These are phyloP conservation scores for Caenorhabditis sulstoni DNA, from an alignment of 2,888 invertebrate genomes.

Conservation along the genomic window DNA sequence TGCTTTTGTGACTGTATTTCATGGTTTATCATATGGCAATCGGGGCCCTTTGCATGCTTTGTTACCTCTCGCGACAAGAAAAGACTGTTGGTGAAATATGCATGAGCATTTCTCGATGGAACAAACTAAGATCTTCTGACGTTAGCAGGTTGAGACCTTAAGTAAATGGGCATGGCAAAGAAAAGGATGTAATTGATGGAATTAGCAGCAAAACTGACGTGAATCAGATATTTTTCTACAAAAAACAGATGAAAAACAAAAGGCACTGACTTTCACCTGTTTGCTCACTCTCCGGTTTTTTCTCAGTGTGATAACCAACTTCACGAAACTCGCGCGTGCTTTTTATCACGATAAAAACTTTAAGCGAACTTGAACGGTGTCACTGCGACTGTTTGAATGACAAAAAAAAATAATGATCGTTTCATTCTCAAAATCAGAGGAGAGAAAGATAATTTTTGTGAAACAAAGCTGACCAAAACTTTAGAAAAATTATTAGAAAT, in stretches of 20 bases:
- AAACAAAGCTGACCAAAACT: no score
- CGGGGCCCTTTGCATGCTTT: not conserved
- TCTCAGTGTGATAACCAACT: not conserved
- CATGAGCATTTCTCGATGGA: constrained; percentile 13
- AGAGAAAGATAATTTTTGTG: no score
- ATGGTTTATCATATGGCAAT: no score
- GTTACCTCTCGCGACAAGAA: not conserved
- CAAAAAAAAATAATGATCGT: no score
- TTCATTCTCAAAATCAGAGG: no score
- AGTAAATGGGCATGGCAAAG: not conserved
- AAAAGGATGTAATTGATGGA: constrained; percentile 12
- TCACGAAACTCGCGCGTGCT: no score
- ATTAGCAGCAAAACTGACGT: constrained; percentile 16
- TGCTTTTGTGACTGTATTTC: no score
- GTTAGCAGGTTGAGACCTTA: not conserved
- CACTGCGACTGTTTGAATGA: no score
- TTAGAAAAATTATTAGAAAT: no score
- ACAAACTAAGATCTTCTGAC: constrained; percentile 3
- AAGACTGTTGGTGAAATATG: constrained; percentile 15
- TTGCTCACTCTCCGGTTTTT: not conserved
- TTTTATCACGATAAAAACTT: no score
- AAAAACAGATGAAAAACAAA: constrained; percentile 25
- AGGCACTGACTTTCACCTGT: constrained; percentile 5
- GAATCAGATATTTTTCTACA: constrained; percentile 2
- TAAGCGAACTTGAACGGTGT: no score